A percentile compares a stretch with the other conserved stretches of the same genome.
Evolutionary conservation across 2,113 vertebrate species (phyloP).

Genomic region (Carettochelys insculpta): DNA sequence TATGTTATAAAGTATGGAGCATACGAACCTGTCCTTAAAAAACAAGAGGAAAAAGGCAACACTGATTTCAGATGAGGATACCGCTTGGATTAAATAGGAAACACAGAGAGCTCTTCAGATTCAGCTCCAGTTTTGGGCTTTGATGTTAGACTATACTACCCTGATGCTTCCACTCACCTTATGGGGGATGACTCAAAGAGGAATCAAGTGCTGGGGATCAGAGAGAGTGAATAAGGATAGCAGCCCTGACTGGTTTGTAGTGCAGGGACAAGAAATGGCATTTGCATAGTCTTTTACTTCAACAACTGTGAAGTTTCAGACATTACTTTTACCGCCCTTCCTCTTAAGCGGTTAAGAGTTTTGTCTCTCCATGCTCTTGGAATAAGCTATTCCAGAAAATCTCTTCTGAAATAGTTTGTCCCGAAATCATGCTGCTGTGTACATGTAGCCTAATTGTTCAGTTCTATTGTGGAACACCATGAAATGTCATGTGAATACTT

Average conservation of each 20-base stretch:
- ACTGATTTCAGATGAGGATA: background rate
- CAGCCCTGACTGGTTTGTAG: background rate
- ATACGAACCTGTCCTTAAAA: conserved; percentile 1
- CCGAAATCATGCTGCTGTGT: too few species aligned
- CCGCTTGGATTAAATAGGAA: conserved; percentile 14
- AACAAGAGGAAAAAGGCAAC: background rate
- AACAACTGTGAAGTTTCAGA: background rate
- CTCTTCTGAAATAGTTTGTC: too few species aligned
- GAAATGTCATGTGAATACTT: conserved; percentile 36
- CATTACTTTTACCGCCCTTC: conserved; percentile 8
- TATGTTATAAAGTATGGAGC: background rate
- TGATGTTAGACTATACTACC: background rate
- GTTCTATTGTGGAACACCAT: conserved; percentile 50
- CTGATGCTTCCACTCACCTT: background rate
- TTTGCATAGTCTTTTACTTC: background rate
- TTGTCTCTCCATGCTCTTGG: background rate
- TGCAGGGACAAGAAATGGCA: background rate
- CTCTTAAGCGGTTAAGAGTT: background rate
- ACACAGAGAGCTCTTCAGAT: background rate
- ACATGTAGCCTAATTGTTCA: conserved; percentile 36
- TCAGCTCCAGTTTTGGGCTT: background rate
- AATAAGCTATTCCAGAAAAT: too few species aligned
- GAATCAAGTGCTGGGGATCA: background rate
- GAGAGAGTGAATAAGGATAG: background rate
- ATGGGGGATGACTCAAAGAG: background rate